Percentiles rank a stretch among this genome's conserved stretches.
These are phyloP conservation scores for Synanceia verrucosa DNA, from an alignment of 2,797 vertebrate genomes.

Conservation along the genomic window DNA sequence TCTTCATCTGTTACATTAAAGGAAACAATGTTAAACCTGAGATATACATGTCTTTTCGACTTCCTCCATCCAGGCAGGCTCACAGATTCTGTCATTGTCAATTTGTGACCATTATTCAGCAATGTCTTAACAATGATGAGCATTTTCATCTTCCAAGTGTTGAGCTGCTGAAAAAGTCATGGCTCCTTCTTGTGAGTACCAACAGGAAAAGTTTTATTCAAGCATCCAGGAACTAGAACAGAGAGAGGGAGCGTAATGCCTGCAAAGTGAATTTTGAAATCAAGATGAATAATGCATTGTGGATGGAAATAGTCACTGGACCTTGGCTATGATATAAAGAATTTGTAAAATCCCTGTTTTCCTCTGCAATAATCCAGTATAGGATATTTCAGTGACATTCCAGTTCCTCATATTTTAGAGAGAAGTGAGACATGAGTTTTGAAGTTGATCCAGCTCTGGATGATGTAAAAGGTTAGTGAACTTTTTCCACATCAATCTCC, in stretches of 20 bases:
- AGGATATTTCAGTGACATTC: conserved; percentile 40
- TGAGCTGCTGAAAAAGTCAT: conserved; percentile 1
- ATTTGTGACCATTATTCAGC: conserved; percentile 47
- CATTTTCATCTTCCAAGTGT: conserved; percentile 51
- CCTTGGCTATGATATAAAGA: not conserved
- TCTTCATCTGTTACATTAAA: conserved; percentile 50
- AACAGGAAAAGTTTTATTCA: conserved; percentile 29
- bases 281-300: conserved; percentile 26
- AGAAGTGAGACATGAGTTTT: conserved; percentile 8
- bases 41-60: conserved; percentile 34
- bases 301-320: conserved; percentile 10
- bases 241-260: conserved; percentile 11
- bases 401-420: conserved; percentile 3
- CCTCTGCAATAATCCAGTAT: conserved; percentile 22
- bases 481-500: not conserved
- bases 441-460: not conserved
- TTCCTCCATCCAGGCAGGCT: conserved; percentile 14
- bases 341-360: conserved; percentile 17
- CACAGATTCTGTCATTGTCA: conserved; percentile 14
- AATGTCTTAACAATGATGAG: conserved; percentile 36
- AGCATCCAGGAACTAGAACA: conserved; percentile 14
- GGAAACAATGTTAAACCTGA: conserved; percentile 39
- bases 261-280: conserved; percentile 37
- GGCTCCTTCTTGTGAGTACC: not conserved
- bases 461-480: not conserved